Base-by-base conservation (phyloP, 2,797 vertebrate species). In the Megaceryle alcyon region DNA sequence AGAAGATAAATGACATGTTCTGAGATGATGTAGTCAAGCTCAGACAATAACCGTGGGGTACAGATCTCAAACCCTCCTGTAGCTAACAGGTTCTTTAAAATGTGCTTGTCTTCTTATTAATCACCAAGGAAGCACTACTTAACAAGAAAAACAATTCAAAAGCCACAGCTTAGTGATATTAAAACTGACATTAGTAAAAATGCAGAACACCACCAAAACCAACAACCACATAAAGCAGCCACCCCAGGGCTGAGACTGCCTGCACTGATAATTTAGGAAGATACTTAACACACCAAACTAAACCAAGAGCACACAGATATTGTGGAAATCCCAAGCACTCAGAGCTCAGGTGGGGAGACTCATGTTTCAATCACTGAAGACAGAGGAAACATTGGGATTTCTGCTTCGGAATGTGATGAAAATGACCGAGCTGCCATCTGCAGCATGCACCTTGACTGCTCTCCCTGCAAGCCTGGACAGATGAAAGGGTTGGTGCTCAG, bases 201-300 rank as follows among this genome's bases (percentile, higher is more conserved):
- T 39, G 39, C 39, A 39, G 39, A 76, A 23, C 29, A 88, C 39
- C 56, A 46, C 28, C 26, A 83, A 69, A 79, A 3, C 39, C 56
- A 57, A n/a, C 31, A 37, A 61, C 4, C 17, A 68, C 78, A 43
- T 5, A 51, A 56, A 51, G 35, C n/a, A 12, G 31, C 53, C 48
- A 20, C 44, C 14, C 19, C 73, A 21, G n/a, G 43, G n/a, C 33
- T 0, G 0, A 82, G 53, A 15, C 20, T 1, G 0, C 25, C 22
- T 54, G 19, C 26, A 10, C 60, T 29, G 43, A 23, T 8, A 35
- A 72, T 20, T 26, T 33, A 11, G 2, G n/a, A 22, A 46, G 51
- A 11, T 53, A 31, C 25, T 76, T 37, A 57, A 39, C 39, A 57
- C 15, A 23, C 12, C 43, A 44, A 19, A 44, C 43, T 44, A 44